Percentiles rank a stretch among this genome's conserved stretches.
Conservation (phyloP, 2,113 vertebrate genomes). For the Albula glossodonta region DNA sequence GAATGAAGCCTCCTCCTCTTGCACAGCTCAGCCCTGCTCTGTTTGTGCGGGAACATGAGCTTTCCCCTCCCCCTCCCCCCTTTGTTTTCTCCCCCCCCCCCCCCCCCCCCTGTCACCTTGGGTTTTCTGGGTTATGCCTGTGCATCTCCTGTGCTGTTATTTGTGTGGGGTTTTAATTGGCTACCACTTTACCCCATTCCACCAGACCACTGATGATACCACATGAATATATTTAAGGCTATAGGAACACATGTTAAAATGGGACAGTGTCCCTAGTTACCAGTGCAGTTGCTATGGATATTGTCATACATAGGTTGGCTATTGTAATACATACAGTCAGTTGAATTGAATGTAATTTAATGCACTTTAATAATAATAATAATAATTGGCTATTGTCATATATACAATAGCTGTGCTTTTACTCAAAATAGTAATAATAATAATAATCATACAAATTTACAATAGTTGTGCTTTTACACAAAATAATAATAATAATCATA, state of each 20-base stretch:
- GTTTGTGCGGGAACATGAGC: conserved; percentile 1
- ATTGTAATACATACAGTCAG: not conserved
- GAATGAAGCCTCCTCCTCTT: not conserved
- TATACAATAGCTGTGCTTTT: too few relatives aligned
- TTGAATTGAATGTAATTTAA: not conserved
- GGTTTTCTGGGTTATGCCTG: not conserved
- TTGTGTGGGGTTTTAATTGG: not conserved
- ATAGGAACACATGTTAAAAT: conserved; percentile 47
- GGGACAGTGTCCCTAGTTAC: conserved; percentile 47
- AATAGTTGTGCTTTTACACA: too few relatives aligned
- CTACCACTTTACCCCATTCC: conserved; percentile 4
- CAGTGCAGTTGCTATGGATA: conserved; percentile 55
- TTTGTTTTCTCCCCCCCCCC: not conserved
- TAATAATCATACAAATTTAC: too few relatives aligned
- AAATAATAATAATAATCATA: too few relatives aligned
- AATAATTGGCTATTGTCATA: too few relatives aligned
- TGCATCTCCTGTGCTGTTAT: not conserved
- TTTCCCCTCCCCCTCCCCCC: not conserved
- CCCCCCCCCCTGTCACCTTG: not conserved
- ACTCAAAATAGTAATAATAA: too few relatives aligned
- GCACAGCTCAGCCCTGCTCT: not conserved
- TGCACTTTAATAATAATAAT: not conserved
- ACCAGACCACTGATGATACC: not conserved
- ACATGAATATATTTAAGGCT: conserved; percentile 34
- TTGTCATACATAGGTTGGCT: conserved; percentile 24